Conservation (phyloP, 2,797 vertebrate species). For the Macropodus opercularis region DNA sequence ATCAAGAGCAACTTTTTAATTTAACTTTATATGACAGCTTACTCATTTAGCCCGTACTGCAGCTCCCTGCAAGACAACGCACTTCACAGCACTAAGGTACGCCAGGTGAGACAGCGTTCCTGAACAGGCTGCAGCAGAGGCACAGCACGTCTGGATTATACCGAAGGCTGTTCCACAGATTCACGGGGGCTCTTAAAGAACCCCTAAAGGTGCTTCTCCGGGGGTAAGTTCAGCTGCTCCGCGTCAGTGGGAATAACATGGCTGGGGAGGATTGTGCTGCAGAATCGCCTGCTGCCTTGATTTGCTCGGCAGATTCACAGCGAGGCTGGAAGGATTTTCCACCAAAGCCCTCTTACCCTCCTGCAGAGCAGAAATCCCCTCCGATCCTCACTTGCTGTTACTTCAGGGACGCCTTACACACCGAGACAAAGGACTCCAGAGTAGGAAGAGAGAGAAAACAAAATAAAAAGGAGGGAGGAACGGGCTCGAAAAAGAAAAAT, state of each 20-base stretch:
- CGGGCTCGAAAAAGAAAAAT: neutral
- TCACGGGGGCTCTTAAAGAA: conserved; percentile 32
- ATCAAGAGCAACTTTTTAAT: neutral
- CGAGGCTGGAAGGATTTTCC: conserved; percentile 70
- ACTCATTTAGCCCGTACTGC: conserved; percentile 6
- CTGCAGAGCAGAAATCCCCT: conserved; percentile 69
- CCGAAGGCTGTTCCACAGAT: conserved; percentile 32
- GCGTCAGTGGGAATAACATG: conserved; percentile 55
- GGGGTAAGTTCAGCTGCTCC: conserved; percentile 46
- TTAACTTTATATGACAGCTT: neutral
- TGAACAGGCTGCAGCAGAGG: conserved; percentile 40
- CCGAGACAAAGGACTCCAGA: conserved; percentile 51
- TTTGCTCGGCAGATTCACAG: conserved; percentile 65
- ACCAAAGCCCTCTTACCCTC: conserved; percentile 67
- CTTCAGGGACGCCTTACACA: conserved; percentile 48
- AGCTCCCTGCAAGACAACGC: conserved; percentile 19
- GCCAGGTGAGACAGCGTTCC: conserved; percentile 35
- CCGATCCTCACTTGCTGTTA: conserved; percentile 55
- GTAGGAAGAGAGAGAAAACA: neutral
- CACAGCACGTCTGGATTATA: conserved; percentile 51
- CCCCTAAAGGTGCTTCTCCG: conserved; percentile 22
- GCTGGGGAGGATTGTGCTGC: conserved; percentile 54
- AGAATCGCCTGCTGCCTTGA: conserved; percentile 61
- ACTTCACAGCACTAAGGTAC: conserved; percentile 29
- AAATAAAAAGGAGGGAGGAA: neutral